Percentiles rank a stretch among this genome's conserved stretches.
Conservation (phyloP, 2,113 vertebrate species). For the Kryptolebias marmoratus region DNA sequence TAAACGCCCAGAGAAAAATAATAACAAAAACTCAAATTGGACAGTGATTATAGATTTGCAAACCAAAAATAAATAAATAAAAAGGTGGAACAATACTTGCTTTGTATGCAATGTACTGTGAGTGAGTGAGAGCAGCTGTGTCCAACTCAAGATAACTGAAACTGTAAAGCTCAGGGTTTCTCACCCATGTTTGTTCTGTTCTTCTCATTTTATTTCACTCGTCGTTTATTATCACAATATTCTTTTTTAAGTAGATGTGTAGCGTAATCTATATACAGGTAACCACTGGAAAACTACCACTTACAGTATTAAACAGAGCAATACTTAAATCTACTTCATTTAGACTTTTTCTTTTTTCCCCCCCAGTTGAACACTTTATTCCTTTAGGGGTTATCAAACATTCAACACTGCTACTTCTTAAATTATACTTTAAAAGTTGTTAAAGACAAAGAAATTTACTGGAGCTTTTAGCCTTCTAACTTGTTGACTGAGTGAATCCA, state of each 20-base stretch:
- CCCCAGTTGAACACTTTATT: too few relatives aligned
- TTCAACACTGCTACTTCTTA: slow-evolving; percentile 36
- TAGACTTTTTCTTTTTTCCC: too few relatives aligned
- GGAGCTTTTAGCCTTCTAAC: slow-evolving; percentile 39
- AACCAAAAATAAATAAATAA: background rate
- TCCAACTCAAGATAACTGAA: too few relatives aligned
- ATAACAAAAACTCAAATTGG: background rate
- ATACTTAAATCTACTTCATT: too few relatives aligned
- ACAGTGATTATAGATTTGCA: background rate
- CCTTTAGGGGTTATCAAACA: slow-evolving; percentile 28
- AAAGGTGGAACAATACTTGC: background rate
- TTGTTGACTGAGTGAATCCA: slow-evolving; percentile 34
- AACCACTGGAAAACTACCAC: too few relatives aligned
- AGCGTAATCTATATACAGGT: too few relatives aligned
- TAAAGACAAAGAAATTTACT: slow-evolving; percentile 33
- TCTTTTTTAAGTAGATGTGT: too few relatives aligned
- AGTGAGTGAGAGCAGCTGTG: background rate
- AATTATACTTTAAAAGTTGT: slow-evolving; percentile 36
- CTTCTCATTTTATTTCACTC: too few relatives aligned
- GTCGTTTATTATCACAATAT: too few relatives aligned
- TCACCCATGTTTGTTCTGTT: too few relatives aligned
- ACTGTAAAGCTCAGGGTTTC: too few relatives aligned
- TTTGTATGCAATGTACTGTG: background rate
- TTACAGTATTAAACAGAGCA: too few relatives aligned
- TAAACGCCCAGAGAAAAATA: background rate